Percentiles rank a stretch among this genome's conserved stretches.
Conservation (phyloP, 2,888 invertebrate species). For the Pheosia tremula region DNA sequence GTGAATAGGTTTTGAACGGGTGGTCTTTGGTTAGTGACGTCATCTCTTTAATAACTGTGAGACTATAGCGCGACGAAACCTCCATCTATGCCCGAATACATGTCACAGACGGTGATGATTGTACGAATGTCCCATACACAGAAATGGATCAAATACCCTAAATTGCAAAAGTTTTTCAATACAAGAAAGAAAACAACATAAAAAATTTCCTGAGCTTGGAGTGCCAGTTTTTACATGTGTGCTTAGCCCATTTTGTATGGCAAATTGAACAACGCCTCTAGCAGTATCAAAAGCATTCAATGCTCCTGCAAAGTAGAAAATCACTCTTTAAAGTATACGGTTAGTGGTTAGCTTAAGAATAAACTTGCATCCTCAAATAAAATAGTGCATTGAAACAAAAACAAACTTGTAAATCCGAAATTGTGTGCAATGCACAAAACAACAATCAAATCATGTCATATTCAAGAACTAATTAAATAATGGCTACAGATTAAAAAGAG, state of each 20-base stretch:
- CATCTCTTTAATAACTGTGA: not conserved
- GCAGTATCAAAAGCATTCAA: no score
- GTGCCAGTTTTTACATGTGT: no score
- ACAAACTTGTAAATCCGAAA: not conserved
- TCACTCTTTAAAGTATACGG: no score
- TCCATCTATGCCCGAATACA: no score
- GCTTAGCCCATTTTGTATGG: no score
- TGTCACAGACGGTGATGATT: not conserved
- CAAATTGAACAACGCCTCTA: no score
- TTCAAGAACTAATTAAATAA: no score
- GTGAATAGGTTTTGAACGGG: not conserved
- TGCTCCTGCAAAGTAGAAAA: no score
- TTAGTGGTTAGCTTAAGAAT: no score
- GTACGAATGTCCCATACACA: no score
- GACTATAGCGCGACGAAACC: not conserved
- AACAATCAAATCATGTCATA: not conserved
- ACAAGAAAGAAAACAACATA: not conserved
- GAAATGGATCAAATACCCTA: not conserved
- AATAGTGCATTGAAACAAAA: not conserved
- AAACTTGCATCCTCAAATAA: no score
- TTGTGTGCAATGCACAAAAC: not conserved
- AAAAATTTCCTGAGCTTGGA: not conserved
- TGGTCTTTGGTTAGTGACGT: not conserved
- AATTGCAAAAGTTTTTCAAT: not conserved
- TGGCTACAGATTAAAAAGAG: no score